Evolutionary conservation across 1,140 invertebrate genomes (phyloP), one percentile per base, ranked within the genome.

Genomic region (Charaxes varanes): DNA sequence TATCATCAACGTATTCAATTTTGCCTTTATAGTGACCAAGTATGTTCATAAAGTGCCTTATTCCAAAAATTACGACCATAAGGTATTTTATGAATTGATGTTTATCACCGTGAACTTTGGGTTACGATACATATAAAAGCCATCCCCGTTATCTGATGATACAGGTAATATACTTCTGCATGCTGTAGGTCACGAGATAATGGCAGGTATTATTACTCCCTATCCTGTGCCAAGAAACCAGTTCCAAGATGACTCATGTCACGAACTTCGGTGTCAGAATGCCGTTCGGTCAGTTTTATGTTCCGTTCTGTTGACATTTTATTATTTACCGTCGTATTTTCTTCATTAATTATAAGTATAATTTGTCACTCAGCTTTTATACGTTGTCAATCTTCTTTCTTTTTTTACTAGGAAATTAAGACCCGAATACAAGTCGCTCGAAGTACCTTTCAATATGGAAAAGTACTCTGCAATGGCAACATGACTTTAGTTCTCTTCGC

Each of bases 211-310:
- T 65, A 61, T 60, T 64, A 61, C 55, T 57, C 43, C 35, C 24
- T 22, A 19, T 58, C 54, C 53, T 42, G 40, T 73, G 73, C 67
- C 67, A 79, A 76, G 63, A 62, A 13, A 28, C 56, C 22, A 53
- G 41, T 50, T 56, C 38, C 56, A 42, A 58, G 54, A 53, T 80
- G 76, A 80, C 57, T 80, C 72, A 80, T 46, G 16, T 61, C 48
- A 40, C 40, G 31, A 47, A 58, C 53, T 53, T 48, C 56, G 41
- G 53, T 53, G 53, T 37, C 51, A 65, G 64, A 77, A 80, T 77
- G 72, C 65, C 70, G 68, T 69, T 62, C 27, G 67, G 59, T 62
- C 58, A 63, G 59, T 66, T 61, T 54, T 60, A 44, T 56, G 7
- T 35, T 34, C 17, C 36, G 23, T 11, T 19, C 14, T 34, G 35